Evolutionary conservation across 2,888 invertebrate genomes (phyloP), one percentile per base, ranked within the genome.

Genomic region (Tetragonula carbonaria): DNA sequence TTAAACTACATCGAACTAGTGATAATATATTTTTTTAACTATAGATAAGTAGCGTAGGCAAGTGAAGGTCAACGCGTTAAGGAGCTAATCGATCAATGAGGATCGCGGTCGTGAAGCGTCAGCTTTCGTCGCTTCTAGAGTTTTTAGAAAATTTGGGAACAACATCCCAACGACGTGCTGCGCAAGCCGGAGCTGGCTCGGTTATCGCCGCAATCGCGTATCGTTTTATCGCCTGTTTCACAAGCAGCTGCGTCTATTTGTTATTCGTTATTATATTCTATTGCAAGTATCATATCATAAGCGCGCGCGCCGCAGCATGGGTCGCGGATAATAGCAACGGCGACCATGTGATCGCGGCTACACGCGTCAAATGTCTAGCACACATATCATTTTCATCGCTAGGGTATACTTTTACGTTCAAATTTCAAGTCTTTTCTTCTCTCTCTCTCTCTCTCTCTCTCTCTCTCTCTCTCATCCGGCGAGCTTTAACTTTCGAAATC

Each of bases 221-320:
- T 86, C 84, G 70, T 86, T 28, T 76, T 57, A 70, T 71, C 68
- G 75, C 23, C 66, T 74, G 53, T 74, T 78, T 55, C 53, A 45
- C 57, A 67, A 45, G 51, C 33, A 70, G 50, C 59, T 14, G 5
- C 76, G 74, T 83, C 76, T 86, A 78, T 83, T 87, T 74, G 84
- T 88, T 90, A 84, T 63, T 51, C 74, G 76, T 89, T 87, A 81
- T 89, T 86, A 84, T 84, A 86, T 88, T 89, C 33, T 85, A 88
- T 88, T 80, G 84, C 83, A 78, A 90, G 78, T 87, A 89, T 88
- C 87, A 84, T 66, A 72, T 72, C 82, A 84, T 33, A 33, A 33
- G 33, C 79, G 59, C 87, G 81, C 63, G 86, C 78, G 85, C 68
- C 80, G 88, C 78, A 82, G 70, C 73, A 80, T 67, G 51, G 73